Conservation (phyloP, 2,113 vertebrate genomes). For the Otolemur garnettii region DNA sequence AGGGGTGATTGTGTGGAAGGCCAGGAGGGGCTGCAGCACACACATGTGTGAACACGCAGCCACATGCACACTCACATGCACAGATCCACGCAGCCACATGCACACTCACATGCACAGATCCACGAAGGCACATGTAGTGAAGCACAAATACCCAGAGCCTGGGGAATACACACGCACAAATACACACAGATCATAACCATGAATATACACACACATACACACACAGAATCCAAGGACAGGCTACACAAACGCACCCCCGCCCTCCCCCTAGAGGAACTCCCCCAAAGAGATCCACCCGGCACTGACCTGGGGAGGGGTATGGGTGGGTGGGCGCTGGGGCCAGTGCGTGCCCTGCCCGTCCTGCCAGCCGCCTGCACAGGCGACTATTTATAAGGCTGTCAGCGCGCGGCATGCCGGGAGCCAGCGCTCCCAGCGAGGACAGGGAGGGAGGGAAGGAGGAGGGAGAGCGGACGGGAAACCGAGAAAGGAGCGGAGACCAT, state of each 20-base stretch:
- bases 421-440: constrained; percentile 41
- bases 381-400: constrained; percentile 87
- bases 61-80: not conserved
- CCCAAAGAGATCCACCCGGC: not conserved
- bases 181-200: not conserved
- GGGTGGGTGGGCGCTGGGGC: constrained; percentile 52
- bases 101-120: not conserved
- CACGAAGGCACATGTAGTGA: not conserved
- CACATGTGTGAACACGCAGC: not conserved
- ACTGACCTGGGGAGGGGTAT: constrained; percentile 84
- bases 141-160: not conserved
- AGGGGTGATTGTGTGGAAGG: constrained; percentile 15
- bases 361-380: constrained; percentile 78
- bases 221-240: not conserved
- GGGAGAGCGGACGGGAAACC: not conserved
- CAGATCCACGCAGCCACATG: not conserved
- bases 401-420: constrained; percentile 87
- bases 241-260: not conserved
- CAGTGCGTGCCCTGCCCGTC: constrained; percentile 73
- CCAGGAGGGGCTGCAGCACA: not conserved
- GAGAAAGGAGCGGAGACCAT: not conserved
- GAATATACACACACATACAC: not conserved
- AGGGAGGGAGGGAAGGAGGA: not conserved
- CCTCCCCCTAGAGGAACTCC: not conserved
- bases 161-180: not conserved